A percentile compares a stretch with the other conserved stretches of the same genome.
phyloP scores from a whole-genome alignment of 2,888 invertebrate species.

The Ptychoptera contaminata region DNA sequence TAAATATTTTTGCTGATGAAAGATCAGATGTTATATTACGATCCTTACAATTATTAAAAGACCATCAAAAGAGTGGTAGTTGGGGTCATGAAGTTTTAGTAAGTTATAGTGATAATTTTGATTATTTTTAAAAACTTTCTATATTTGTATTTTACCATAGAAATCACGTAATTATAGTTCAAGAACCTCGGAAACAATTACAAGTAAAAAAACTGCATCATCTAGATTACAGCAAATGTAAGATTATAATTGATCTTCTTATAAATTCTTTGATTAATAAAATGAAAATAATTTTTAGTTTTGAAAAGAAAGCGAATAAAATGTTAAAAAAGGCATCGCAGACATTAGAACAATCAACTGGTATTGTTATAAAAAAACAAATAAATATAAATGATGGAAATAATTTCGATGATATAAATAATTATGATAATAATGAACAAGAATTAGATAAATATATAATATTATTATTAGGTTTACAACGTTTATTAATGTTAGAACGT shows the following conservation, averaged over 20 bases:
- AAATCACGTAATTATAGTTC: conserved; percentile 37
- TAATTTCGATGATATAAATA: no score
- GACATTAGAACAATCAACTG: conserved; percentile 67
- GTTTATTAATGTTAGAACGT: conserved; percentile 77
- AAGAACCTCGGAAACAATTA: conserved; percentile 43
- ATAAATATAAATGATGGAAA: conserved; percentile 13
- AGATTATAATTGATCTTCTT: conserved; percentile 20
- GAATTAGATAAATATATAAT: conserved; percentile 74
- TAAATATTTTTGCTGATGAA: conserved; percentile 57
- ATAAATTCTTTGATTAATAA: background rate
- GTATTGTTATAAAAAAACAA: conserved; percentile 48
- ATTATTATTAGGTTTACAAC: conserved; percentile 64
- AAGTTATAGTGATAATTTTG: conserved; percentile 15
- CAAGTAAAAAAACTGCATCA: conserved; percentile 44
- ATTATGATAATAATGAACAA: conserved; percentile 39
- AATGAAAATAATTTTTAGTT: conserved; percentile 27
- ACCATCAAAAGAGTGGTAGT: conserved; percentile 63
- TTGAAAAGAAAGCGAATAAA: conserved; percentile 68
- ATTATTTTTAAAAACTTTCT: conserved; percentile 2
- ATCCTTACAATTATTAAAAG: conserved; percentile 59
- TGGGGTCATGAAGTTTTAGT: conserved; percentile 60
- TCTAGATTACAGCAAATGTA: conserved; percentile 70
- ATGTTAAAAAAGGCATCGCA: conserved; percentile 71
- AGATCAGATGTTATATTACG: conserved; percentile 60
- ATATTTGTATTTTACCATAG: conserved; percentile 13